phyloP scores from a whole-genome alignment of 1,140 invertebrate species.

The Danaus plexippus region DNA sequence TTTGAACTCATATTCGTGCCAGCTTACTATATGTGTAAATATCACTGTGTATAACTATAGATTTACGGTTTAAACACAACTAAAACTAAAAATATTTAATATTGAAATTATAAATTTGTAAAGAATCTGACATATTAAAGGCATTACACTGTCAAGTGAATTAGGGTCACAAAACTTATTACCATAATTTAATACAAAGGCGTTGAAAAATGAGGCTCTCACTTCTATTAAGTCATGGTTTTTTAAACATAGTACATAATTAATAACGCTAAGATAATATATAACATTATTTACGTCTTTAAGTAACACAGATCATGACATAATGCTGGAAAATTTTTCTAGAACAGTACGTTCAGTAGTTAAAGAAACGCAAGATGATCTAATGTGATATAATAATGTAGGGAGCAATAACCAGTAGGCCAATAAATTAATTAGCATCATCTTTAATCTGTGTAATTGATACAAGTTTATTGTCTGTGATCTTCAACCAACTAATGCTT shows the following conservation, averaged over 20 bases:
- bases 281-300: too few relatives aligned
- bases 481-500: conserved; percentile 11
- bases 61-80: too few relatives aligned
- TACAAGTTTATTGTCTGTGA: conserved; percentile 19
- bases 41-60: too few relatives aligned
- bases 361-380: conserved; percentile 4
- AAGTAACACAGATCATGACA: too few relatives aligned
- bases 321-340: too few relatives aligned
- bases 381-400: conserved; percentile 5
- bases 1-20: too few relatives aligned
- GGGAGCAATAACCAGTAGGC: conserved; percentile 15
- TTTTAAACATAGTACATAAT: too few relatives aligned
- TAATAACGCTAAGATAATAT: too few relatives aligned
- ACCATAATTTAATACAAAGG: conserved; percentile 26
- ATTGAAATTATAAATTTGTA: neutral
- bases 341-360: neutral
- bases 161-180: conserved; percentile 23
- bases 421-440: conserved; percentile 28
- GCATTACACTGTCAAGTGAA: conserved; percentile 14
- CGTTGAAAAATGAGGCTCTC: conserved; percentile 29
- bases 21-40: too few relatives aligned
- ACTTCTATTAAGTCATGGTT: conserved; percentile 10
- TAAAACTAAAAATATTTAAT: too few relatives aligned
- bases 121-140: neutral
- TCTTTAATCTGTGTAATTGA: conserved; percentile 17